Evolutionary conservation across 1,140 invertebrate genomes (phyloP).

Genomic region (Oryzaephilus surinamensis): DNA sequence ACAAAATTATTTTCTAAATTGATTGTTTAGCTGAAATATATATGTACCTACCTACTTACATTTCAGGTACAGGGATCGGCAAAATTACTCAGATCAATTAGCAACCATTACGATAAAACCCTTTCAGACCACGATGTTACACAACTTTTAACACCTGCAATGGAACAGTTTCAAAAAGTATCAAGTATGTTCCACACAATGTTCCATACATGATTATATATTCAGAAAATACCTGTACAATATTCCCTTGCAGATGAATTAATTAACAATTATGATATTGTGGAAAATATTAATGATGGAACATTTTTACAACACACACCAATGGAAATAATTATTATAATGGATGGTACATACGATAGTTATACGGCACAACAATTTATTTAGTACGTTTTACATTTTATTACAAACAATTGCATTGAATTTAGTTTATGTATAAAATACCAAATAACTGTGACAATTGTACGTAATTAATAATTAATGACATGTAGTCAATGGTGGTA

Average conservation of each 20-base stretch:
- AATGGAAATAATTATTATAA: slow-evolving; percentile 27
- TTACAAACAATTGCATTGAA: background rate
- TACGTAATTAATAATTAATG: no score
- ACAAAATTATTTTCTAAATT: no score
- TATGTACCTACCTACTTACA: no score
- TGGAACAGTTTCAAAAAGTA: slow-evolving; percentile 13
- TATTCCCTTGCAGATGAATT: slow-evolving; percentile 11
- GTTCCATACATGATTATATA: background rate
- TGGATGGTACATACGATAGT: slow-evolving; percentile 22
- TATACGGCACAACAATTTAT: slow-evolving; percentile 23
- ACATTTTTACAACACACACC: slow-evolving; percentile 11
- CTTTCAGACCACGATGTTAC: slow-evolving; percentile 17
- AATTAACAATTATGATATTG: slow-evolving; percentile 16
- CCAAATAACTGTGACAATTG: no score
- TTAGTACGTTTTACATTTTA: slow-evolving; percentile 26
- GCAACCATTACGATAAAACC: slow-evolving; percentile 12
- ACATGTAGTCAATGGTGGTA: no score
- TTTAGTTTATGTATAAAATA: background rate
- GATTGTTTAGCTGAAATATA: no score
- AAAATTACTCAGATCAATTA: slow-evolving; percentile 20
- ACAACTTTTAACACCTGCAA: slow-evolving; percentile 10
- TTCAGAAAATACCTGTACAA: background rate
- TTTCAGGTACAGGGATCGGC: slow-evolving; percentile 20
- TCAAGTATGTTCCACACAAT: slow-evolving; percentile 22
- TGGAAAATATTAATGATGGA: slow-evolving; percentile 17